These are phyloP conservation scores for Chaetops frenatus DNA, from an alignment of 2,113 vertebrate species.

Conservation along the genomic window DNA sequence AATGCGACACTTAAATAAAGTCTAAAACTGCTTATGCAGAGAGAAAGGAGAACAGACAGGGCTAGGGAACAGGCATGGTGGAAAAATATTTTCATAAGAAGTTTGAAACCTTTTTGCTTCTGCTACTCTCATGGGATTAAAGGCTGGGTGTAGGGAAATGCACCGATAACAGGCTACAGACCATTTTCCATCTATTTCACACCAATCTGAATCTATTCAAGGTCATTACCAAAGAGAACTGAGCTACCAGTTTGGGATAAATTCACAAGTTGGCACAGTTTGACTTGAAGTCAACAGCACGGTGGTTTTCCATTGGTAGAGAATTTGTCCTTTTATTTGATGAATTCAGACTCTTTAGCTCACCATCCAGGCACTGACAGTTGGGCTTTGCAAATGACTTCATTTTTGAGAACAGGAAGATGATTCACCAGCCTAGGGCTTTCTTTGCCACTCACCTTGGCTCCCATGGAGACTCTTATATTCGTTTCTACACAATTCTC, in stretches of 20 bases:
- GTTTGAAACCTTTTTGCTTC: constrained; percentile 57
- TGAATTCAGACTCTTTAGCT: constrained; percentile 4
- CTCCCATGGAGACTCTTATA: not conserved
- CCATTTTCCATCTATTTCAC: constrained; percentile 43
- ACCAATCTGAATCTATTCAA: constrained; percentile 27
- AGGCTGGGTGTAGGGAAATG: constrained; percentile 28
- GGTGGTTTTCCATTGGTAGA: constrained; percentile 9
- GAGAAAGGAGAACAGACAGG: constrained; percentile 65
- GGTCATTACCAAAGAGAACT: not conserved
- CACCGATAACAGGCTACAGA: constrained; percentile 1
- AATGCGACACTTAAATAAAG: constrained; percentile 77
- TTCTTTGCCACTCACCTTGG: not conserved
- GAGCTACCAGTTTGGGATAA: not conserved
- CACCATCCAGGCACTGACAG: not conserved
- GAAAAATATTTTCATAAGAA: constrained; percentile 56
- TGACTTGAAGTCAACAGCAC: constrained; percentile 20
- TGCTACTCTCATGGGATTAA: constrained; percentile 33
- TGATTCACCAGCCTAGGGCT: not conserved
- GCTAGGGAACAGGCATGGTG: constrained; percentile 50
- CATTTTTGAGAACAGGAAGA: not conserved
- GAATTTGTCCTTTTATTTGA: constrained; percentile 1
- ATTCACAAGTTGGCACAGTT: constrained; percentile 7
- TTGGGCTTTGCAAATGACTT: constrained; percentile 1
- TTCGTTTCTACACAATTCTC: not conserved
- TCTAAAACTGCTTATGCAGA: constrained; percentile 72